Evolutionary conservation across 1,140 invertebrate genomes (phyloP), one percentile per base, ranked within the genome.

Genomic region (Metaphire vulgaris): DNA sequence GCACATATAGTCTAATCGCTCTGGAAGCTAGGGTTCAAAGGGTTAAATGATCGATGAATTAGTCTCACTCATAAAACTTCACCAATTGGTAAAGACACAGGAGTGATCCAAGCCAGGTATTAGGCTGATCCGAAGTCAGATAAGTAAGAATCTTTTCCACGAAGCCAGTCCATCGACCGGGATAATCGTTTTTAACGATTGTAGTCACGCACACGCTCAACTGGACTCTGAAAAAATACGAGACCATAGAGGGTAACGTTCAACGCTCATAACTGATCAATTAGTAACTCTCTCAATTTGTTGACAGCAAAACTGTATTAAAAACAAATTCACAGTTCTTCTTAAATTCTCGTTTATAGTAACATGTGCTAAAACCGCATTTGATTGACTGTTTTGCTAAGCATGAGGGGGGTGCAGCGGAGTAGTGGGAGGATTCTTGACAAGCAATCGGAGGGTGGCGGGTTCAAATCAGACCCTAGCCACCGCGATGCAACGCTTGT

Each of bases 131-230:
- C 84, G 92, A 92, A 84, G 92, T 90, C 72, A 96, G 87, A 83
- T 92, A 93, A 81, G 91, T 89, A 76, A 89, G 89, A 65, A 98
- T 94, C 88, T 98, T 98, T 83, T 99, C 95, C 21, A 97, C 93
- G 82, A 99, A 91, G 85, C 93, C 92, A 0, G 95, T 92, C 97
- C 97, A 99, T 81, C 93, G 89, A 70, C 91, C 92, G 69, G 97
- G 97, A 84, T 98, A 99, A 84, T 99, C 97, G 86, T 92, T 89
- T 84, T 97, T 97, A 14, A 98, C 92, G 78, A 99, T 97, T 79
- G 91, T 91, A 85, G 91, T 92, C 14, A 98, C 90, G 85, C 94
- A 96, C 6, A 95, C 91, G 80, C 93, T 93, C 28, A 99, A 87
- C 86, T 99, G 97, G 72, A 94, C 89, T 85, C 93, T 92, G 81